Base-by-base conservation (phyloP, 2,888 invertebrate genomes). In the Suillia variegata region DNA sequence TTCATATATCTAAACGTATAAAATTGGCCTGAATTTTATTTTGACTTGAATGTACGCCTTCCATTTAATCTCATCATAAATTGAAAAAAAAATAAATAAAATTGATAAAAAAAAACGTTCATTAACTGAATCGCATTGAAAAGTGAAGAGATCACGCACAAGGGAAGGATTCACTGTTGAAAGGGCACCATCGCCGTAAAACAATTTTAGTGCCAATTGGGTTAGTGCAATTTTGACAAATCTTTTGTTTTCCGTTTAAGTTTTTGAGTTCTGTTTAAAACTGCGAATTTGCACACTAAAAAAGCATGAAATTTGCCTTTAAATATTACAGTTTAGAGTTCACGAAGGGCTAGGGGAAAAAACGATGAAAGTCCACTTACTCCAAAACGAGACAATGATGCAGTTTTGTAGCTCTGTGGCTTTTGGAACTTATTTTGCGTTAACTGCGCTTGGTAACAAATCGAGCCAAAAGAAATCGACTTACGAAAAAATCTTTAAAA, bases 71-170 rank as follows among this genome's bases (percentile, higher is more conserved):
- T 13, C 4, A 10, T 38, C 38, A 38, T 38, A 8, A n/a, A 38
- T 13, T 38, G n/a, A 38, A n/a, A 38, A 38, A 5, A 5, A 38
- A 38, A 38, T 38, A n/a, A 38, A 38, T n/a, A 5, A 38, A 38
- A 38, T 38, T 38, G 18, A 13, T 24, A 22, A 13, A 17, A 50
- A 49, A 21, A 24, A 22, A n/a, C n/a, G n/a, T n/a, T n/a, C n/a
- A n/a, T n/a, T n/a, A n/a, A n/a, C n/a, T 21, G 13, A 15, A 33
- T 45, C 52, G 52, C 38, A 52, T 49, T 57, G 24, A 66, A 70
- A 82, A 89, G 89, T 90, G 84, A 91, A 91, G 84, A 86, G 90
- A 82, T 90, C 90, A 80, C 87, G 90, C 80, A 91, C 90, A 77
- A 86, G 91, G 82, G 90, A 91, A 83, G 88, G 87, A 83, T 86